Evolutionary conservation across 2,888 invertebrate genomes (phyloP), one percentile per base, ranked within the genome.

Genomic region (Nomada ruficornis): DNA sequence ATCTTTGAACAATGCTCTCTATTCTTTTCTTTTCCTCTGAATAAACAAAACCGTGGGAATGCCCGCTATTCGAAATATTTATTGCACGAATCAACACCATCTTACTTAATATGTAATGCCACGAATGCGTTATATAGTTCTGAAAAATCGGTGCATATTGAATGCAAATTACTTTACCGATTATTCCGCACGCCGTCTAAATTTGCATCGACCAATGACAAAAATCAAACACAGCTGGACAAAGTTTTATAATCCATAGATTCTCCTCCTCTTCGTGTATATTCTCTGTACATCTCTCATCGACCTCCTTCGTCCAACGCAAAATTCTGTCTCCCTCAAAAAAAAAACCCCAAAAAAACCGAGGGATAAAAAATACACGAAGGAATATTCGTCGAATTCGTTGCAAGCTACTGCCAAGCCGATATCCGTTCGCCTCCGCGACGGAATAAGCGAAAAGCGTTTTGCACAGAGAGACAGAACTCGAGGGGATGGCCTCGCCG

Each of bases 391-490:
- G 68, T 71, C 23, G 79, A 55, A 73, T 63, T 20, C 63, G 70
- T 47, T 44, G 65, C n/a, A 65, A 54, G 50, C 55, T 64, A 54
- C 69, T 59, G 73, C 72, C 77, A 69, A 71, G 60, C 73, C 87
- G 82, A 85, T 83, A 85, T 83, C 87, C 87, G 83, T 47, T 62
- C 72, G 63, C 59, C 29, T 63, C 78, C 50, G 77, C 75, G 80
- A 71, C 63, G 78, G 83, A 84, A 83, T 83, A 84, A 86, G 83
- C 88, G 87, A 88, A 84, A 88, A 86, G 84, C 84, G 80, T 85
- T 82, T 84, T 85, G 70, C 84, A 80, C 54, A 64, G 79, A 83
- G 86, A 86, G 82, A 81, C 82, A 85, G 85, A 85, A 80, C 80
- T 80, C 80, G 77, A 80, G 82, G 78, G 88, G 83, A 77, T 83